Base-by-base conservation (phyloP, 1,140 invertebrate species). In the Drosophila saltans region DNA sequence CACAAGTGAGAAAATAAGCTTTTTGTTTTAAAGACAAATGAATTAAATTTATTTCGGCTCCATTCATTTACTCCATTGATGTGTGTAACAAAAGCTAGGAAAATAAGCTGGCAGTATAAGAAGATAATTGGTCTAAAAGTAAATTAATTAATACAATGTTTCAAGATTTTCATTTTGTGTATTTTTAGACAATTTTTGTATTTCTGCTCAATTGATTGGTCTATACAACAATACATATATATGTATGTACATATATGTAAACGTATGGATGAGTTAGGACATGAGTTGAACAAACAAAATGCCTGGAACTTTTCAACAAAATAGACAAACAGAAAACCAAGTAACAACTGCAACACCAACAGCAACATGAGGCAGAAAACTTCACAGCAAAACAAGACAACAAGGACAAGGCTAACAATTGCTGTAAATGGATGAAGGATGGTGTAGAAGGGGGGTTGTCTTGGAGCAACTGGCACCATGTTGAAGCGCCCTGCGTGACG, bases 371-470 rank as follows among this genome's bases (percentile, higher is more conserved):
- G 36, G 45, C 65, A 69, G 57, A 81, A 82, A 86, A 85, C 75
- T 85, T 86, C 69, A 28, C 7, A 74, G 71, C 72, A 88, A 65
- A 82, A 86, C 83, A 86, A 88, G 83, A 88, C 79, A 75, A 76
- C 83, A 86, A 86, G 83, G 83, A 83, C 83, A 86, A 80, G 80
- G 80, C 76, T 72, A 80, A 73, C 80, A 82, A 70, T 64, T 74
- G 64, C 30, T 39, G 55, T 21, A 33, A 43, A 66, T 33, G 21
- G 16, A 52, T 21, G 45, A 30, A 4, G 3, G 16, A 48, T 55
- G 52, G 16, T 58, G 26, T 36, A 10, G 9, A 55, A 26, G 52
- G 11, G n/a, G 0, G 40, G 11, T 21, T 21, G 62, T n/a, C 41
- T 72, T 43, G 66, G 67, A 69, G 66, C 69, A 77, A 80, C 72